Evolutionary conservation across 2,113 vertebrate genomes (phyloP).

Genomic region (Antennarius striatus): DNA sequence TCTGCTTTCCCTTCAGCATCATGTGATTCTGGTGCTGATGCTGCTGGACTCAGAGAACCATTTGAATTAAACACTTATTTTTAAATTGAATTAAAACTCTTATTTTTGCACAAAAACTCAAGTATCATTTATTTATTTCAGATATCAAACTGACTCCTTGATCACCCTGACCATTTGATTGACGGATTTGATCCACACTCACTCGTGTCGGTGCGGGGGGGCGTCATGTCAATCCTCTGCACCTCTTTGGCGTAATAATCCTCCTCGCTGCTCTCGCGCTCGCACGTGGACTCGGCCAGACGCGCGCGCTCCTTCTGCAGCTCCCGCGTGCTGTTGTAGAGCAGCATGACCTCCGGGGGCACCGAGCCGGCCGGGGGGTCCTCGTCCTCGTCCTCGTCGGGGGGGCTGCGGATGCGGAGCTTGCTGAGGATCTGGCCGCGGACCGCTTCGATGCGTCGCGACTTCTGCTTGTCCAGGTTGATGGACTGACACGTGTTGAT

Average conservation of each 20-base stretch:
- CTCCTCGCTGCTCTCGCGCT: slow-evolving; percentile 96
- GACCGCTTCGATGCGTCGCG: slow-evolving; percentile 97
- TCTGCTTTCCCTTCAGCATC: too few species aligned
- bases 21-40: too few species aligned
- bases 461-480: slow-evolving; percentile 96
- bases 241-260: slow-evolving; percentile 99
- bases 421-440: slow-evolving; percentile 99
- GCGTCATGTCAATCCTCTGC: slow-evolving; percentile 93
- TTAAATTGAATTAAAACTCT: too few species aligned
- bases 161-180: too few species aligned
- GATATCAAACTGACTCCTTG: background rate
- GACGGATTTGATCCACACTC: slow-evolving; percentile 48
- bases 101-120: too few species aligned
- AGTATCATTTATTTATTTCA: background rate
- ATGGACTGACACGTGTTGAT: slow-evolving; percentile 96
- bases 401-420: slow-evolving; percentile 93
- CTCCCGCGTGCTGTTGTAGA: slow-evolving; percentile 98
- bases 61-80: too few species aligned
- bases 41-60: too few species aligned
- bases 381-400: slow-evolving; percentile 71
- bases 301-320: slow-evolving; percentile 90
- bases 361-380: slow-evolving; percentile 81
- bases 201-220: slow-evolving; percentile 79
- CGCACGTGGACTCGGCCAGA: slow-evolving; percentile 83
- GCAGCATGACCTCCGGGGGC: slow-evolving; percentile 91